A percentile compares a stretch with the other conserved stretches of the same genome.
phyloP scores from a whole-genome alignment of 64 coral and sea anemone genomes.

The Stylophora pistillata region DNA sequence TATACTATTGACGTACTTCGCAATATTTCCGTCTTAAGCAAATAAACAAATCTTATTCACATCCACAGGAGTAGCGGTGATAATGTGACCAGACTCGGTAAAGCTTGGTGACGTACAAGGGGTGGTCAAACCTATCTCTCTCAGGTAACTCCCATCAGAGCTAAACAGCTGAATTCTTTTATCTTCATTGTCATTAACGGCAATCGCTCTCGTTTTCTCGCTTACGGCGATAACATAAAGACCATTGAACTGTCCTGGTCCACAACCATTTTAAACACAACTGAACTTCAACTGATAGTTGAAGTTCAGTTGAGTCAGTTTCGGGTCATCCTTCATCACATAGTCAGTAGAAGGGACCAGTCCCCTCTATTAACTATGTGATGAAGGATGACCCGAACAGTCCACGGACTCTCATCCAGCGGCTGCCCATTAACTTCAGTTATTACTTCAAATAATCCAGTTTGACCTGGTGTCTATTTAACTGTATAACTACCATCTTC shows the following conservation, averaged over 20 bases:
- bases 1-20: too few relatives aligned
- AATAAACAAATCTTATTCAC: too few relatives aligned
- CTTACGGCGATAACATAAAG: slow-evolving; percentile 7
- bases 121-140: background rate
- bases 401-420: slow-evolving; percentile 1
- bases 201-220: slow-evolving; percentile 3
- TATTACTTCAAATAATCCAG: background rate
- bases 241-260: background rate
- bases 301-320: too few relatives aligned
- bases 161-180: slow-evolving; percentile 23
- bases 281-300: background rate
- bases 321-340: too few relatives aligned
- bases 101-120: too few relatives aligned
- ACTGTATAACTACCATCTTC: slow-evolving; percentile 15
- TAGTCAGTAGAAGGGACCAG: too few relatives aligned
- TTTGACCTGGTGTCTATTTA: slow-evolving; percentile 4
- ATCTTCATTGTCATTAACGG: background rate
- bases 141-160: slow-evolving; percentile 13
- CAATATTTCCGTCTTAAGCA: too few relatives aligned
- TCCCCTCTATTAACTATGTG: too few relatives aligned
- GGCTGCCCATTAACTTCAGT: slow-evolving; percentile 24
- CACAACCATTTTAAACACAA: background rate
- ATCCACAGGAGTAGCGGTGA: too few relatives aligned
- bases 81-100: too few relatives aligned
- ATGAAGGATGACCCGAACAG: slow-evolving; percentile 4